phyloP scores from a whole-genome alignment of 2,797 vertebrate genomes.

The Tragopan temminckii region DNA sequence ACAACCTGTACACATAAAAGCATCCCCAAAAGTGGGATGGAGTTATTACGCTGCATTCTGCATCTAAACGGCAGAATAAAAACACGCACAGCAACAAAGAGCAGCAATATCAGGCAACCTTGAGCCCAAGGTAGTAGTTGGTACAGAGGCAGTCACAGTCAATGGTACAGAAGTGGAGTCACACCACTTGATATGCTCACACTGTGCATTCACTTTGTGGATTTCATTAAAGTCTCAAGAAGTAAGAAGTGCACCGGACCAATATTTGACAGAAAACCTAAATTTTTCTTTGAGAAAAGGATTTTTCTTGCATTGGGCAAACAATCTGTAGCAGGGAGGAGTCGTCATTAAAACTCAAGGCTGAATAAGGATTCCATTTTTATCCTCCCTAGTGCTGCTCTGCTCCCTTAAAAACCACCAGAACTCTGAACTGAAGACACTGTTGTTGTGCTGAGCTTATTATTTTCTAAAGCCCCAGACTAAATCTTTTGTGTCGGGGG shows the following conservation, averaged over 20 bases:
- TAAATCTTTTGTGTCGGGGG: conserved; percentile 31
- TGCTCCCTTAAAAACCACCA: not conserved
- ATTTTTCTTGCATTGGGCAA: not conserved
- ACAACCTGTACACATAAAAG: not conserved
- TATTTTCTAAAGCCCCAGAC: conserved; percentile 21
- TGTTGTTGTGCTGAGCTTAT: not conserved
- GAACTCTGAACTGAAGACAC: not conserved
- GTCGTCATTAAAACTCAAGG: not conserved
- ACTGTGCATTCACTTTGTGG: not conserved
- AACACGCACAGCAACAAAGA: not conserved
- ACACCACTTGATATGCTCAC: not conserved
- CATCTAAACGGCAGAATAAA: not conserved
- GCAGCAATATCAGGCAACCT: not conserved
- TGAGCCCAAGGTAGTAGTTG: not conserved
- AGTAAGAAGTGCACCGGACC: not conserved
- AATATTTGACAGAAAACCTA: not conserved
- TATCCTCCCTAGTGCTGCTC: not conserved
- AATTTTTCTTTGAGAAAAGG: not conserved
- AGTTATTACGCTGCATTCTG: not conserved
- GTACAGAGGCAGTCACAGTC: not conserved
- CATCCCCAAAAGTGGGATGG: not conserved
- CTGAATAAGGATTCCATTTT: not conserved
- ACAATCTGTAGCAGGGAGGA: not conserved
- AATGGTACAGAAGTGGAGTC: not conserved
- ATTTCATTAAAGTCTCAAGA: not conserved